Percentiles rank a stretch among this genome's conserved stretches.
phyloP scores from a whole-genome alignment of 2,888 invertebrate species.

The Xylophagus ater region DNA sequence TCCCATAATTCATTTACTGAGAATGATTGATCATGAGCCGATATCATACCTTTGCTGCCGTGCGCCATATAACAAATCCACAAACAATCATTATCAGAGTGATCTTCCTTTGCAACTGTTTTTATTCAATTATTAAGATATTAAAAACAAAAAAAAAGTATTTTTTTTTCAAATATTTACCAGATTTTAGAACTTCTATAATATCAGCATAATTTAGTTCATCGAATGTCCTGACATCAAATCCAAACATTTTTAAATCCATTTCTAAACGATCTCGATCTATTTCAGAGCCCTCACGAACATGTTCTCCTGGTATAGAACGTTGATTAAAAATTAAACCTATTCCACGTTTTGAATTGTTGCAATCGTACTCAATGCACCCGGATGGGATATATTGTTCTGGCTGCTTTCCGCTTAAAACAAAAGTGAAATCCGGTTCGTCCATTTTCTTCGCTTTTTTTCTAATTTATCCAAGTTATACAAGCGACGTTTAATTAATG shows the following conservation, averaged over 20 bases:
- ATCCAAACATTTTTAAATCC: constrained; percentile 39
- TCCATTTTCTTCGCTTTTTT: no score
- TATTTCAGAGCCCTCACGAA: constrained; percentile 46
- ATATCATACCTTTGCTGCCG: constrained; percentile 48
- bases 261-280: constrained; percentile 43
- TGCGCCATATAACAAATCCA: constrained; percentile 52
- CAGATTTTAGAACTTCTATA: no score
- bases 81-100: constrained; percentile 49
- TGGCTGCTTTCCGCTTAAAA: no score
- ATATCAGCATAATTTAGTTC: constrained; percentile 42
- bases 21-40: constrained; percentile 47
- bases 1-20: constrained; percentile 48
- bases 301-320: constrained; percentile 38
- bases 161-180: no score
- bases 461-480: no score
- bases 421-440: no score
- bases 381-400: no score
- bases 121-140: no score
- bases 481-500: no score
- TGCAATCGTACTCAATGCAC: no score
- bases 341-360: no score
- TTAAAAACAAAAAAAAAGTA: no score
- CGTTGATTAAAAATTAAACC: constrained; percentile 51
- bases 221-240: constrained; percentile 38
- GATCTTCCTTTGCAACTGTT: constrained; percentile 43